These are phyloP conservation scores for Strigamia transsilvanica DNA, from an alignment of 2,888 invertebrate genomes.

Conservation along the genomic window DNA sequence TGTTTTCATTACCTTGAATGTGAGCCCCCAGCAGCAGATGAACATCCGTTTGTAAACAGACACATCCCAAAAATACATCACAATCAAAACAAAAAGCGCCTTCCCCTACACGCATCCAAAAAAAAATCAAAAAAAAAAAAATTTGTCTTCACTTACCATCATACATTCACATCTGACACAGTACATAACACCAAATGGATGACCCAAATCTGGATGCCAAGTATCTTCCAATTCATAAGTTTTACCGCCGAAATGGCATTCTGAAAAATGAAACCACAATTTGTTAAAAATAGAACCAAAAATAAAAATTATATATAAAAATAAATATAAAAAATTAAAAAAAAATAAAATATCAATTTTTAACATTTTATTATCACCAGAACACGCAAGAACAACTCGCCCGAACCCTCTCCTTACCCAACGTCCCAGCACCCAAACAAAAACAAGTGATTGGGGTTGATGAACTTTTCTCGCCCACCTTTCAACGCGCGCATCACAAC, in stretches of 20 bases:
- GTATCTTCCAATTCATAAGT: conserved; percentile 86
- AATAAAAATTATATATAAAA: background rate
- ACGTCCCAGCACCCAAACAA: background rate
- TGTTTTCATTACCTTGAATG: conserved; percentile 22
- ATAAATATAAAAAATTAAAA: background rate
- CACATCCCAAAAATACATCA: conserved; percentile 5
- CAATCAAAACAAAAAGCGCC: conserved; percentile 17
- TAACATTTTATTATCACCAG: background rate
- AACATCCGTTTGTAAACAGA: conserved; percentile 27
- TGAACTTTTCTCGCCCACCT: conserved; percentile 30
- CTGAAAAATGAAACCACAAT: conserved; percentile 72
- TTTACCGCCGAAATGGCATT: conserved; percentile 90
- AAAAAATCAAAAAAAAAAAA: conserved; percentile 11
- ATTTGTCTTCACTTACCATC: conserved; percentile 75
- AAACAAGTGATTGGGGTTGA: conserved; percentile 13
- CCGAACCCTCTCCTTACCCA: background rate
- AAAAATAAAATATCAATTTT: background rate
- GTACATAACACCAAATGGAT: conserved; percentile 92
- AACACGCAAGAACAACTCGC: background rate
- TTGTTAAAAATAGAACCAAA: background rate
- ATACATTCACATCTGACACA: conserved; percentile 96
- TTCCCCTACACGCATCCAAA: background rate
- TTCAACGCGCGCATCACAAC: conserved; percentile 25
- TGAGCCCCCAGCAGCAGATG: background rate
- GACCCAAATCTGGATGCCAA: conserved; percentile 92